These are phyloP conservation scores for Cryptosula pallasiana DNA, from an alignment of 2,888 invertebrate species.

Conservation along the genomic window DNA sequence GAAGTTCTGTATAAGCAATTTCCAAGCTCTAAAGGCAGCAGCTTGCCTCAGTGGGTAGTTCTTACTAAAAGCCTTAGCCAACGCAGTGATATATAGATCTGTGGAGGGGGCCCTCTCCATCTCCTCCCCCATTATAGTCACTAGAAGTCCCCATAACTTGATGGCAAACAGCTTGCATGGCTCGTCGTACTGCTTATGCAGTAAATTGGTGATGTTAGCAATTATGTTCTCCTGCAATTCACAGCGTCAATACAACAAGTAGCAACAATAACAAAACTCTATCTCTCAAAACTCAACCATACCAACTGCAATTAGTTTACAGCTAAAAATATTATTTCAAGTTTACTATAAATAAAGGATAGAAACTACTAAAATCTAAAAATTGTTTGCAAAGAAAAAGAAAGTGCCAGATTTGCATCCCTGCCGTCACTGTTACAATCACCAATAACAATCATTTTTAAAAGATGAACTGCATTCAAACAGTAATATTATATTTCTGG, in stretches of 20 bases:
- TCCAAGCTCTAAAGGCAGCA: background rate
- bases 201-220: conserved; percentile 10
- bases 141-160: conserved; percentile 10
- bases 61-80: conserved; percentile 17
- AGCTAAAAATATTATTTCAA: too few species aligned
- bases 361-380: too few species aligned
- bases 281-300: too few species aligned
- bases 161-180: conserved; percentile 10
- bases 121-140: background rate
- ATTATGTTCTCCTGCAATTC: background rate
- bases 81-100: background rate
- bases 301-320: too few species aligned
- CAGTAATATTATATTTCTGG: too few species aligned
- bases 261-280: too few species aligned
- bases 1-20: background rate
- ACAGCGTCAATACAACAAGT: background rate
- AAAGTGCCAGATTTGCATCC: too few species aligned
- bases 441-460: too few species aligned
- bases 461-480: too few species aligned
- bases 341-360: too few species aligned
- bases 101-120: background rate
- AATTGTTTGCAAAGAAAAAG: too few species aligned
- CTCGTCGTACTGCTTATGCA: conserved; percentile 6
- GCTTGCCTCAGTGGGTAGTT: background rate
- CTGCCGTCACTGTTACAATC: too few species aligned